Conservation (phyloP, 2,797 vertebrate genomes). For the Amniataba percoides region DNA sequence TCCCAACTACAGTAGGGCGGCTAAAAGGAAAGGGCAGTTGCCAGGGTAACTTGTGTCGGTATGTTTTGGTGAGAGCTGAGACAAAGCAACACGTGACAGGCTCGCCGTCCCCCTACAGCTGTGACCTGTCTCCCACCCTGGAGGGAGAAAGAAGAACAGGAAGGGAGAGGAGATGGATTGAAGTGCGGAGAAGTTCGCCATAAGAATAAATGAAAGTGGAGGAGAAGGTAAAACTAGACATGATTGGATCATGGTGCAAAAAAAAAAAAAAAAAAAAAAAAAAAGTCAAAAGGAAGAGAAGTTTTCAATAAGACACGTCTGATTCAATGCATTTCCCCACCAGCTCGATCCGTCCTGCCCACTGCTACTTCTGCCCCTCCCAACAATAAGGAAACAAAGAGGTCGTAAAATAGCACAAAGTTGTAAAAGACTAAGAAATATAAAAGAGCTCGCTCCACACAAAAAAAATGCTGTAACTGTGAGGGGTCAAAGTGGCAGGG, state of each 20-base stretch:
- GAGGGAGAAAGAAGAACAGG: conserved; percentile 59
- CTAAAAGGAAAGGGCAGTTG: conserved; percentile 63
- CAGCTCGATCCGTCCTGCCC: conserved; percentile 39
- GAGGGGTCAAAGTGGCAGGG: conserved; percentile 74
- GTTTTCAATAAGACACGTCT: conserved; percentile 34
- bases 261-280: neutral
- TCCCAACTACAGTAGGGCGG: conserved; percentile 68
- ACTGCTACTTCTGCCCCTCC: conserved; percentile 52
- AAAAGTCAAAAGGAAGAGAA: conserved; percentile 4
- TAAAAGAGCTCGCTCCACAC: conserved; percentile 58
- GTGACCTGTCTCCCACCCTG: conserved; percentile 83
- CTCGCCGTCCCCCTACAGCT: conserved; percentile 80
- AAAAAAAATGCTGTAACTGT: conserved; percentile 70
- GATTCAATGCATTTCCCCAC: conserved; percentile 32
- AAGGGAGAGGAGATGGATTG: conserved; percentile 50
- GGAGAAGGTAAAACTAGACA: neutral
- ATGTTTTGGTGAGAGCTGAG: conserved; percentile 74
- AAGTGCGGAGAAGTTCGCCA: neutral
- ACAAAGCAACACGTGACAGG: conserved; percentile 82
- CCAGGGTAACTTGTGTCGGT: conserved; percentile 72
- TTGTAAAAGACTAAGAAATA: conserved; percentile 76
- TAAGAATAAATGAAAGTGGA: conserved; percentile 1
- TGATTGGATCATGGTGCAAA: neutral
- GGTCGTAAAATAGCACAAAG: conserved; percentile 78
- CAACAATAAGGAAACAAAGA: conserved; percentile 74